phyloP scores from a whole-genome alignment of 2,888 invertebrate species.

The Scelioninae gen. 2 region DNA sequence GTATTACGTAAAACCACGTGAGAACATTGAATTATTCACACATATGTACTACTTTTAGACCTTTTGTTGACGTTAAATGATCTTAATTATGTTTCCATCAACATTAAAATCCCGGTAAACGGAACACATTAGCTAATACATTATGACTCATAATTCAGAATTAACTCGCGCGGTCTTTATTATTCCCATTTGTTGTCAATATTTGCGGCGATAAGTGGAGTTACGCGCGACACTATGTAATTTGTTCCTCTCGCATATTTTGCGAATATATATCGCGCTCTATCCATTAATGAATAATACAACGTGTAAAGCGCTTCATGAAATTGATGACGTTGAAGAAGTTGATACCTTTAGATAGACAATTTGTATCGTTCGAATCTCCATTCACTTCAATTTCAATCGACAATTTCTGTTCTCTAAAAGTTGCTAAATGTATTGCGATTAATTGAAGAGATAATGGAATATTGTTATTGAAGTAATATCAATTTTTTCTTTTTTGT shows the following conservation, averaged over 20 bases:
- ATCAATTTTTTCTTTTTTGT: no score
- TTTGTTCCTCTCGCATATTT: slow-evolving; percentile 50
- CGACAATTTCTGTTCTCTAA: neutral
- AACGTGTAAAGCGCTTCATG: slow-evolving; percentile 24
- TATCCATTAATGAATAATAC: slow-evolving; percentile 50
- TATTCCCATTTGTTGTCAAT: slow-evolving; percentile 51
- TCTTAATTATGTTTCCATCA: no score
- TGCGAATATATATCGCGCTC: slow-evolving; percentile 28
- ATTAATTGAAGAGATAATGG: no score
- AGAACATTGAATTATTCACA: no score
- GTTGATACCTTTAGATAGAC: slow-evolving; percentile 13
- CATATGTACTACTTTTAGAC: no score
- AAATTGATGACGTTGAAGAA: slow-evolving; percentile 39
- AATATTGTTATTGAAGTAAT: no score
- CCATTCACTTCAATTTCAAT: neutral
- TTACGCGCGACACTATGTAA: slow-evolving; percentile 47
- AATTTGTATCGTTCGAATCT: slow-evolving; percentile 18
- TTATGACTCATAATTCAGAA: slow-evolving; percentile 37
- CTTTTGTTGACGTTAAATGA: no score
- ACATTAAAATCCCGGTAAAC: no score
- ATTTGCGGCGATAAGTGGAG: slow-evolving; percentile 53
- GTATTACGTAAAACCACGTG: no score
- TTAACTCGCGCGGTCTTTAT: slow-evolving; percentile 43
- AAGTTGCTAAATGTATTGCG: no score
- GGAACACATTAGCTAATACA: no score